Conservation (phyloP, 2,797 vertebrate species). For the Enteromius argenteus region DNA sequence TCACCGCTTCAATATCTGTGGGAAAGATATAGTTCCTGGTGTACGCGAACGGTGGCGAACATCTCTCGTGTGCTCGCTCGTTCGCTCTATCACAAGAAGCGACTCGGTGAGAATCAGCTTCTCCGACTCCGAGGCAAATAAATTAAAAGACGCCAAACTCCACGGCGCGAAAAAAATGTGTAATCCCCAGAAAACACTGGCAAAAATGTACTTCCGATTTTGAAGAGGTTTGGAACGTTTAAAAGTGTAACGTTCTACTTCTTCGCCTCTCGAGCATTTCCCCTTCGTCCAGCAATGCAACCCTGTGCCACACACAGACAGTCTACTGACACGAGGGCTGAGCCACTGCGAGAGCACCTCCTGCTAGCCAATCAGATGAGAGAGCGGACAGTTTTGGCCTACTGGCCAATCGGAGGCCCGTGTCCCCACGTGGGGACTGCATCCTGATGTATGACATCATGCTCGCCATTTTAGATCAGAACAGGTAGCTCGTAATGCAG, state of each 20-base stretch:
- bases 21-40: constrained; percentile 57
- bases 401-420: constrained; percentile 70
- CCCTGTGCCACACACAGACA: constrained; percentile 88
- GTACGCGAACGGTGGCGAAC: constrained; percentile 67
- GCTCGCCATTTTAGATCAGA: constrained; percentile 88
- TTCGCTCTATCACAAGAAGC: constrained; percentile 45
- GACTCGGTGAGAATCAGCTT: constrained; percentile 50
- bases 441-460: constrained; percentile 73
- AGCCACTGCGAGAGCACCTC: constrained; percentile 82
- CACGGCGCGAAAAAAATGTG: constrained; percentile 63
- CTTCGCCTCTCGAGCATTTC: constrained; percentile 70
- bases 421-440: constrained; percentile 85
- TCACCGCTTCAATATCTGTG: constrained; percentile 62
- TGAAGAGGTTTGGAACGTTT: constrained; percentile 56
- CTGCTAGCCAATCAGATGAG: constrained; percentile 78
- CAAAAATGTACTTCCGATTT: constrained; percentile 58
- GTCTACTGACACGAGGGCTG: constrained; percentile 85
- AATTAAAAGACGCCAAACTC: constrained; percentile 66
- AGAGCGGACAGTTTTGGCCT: constrained; percentile 62
- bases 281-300: constrained; percentile 50
- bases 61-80: constrained; percentile 63
- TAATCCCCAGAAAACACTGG: constrained; percentile 66
- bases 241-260: constrained; percentile 73
- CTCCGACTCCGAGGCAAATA: constrained; percentile 64
- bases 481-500: constrained; percentile 74